Evolutionary conservation across 2,797 vertebrate genomes (phyloP), one percentile per base, ranked within the genome.

Genomic region (Chiloscyllium punctatum): DNA sequence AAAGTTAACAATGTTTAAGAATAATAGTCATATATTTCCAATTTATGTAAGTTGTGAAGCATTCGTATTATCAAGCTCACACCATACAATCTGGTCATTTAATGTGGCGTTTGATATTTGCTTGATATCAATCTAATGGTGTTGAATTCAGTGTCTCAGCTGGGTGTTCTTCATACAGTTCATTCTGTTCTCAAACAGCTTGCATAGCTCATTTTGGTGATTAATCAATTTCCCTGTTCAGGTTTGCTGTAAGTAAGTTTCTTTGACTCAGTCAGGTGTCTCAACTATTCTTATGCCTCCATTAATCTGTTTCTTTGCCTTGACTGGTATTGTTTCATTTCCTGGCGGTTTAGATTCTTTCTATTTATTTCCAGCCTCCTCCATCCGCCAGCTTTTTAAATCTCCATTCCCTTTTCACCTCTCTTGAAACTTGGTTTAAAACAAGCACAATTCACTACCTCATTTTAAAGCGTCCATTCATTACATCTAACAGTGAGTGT

Each of bases 311-410:
- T 53, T 90, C 53, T 57, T 84, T 48, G 15, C 53, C 87, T 53
- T 3, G 30, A 90, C 27, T 90, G 87, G 53, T 62, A 90, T 62
- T 90, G 87, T 90, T 90, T 53, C 87, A 62, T 57, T 90, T 90
- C 27, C 53, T 62, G 53, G 87, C 53, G 5, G 87, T 90, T 53
- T 90, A 30, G 30, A 62, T 62, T 90, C 87, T 30, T 62, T 90
- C 87, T 62, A 6, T 62, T 90, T 15, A 53, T 90, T 90, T 62
- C 53, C 51, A 62, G 15, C 51, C 30, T n/a, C 15, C 51, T 27
- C 30, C 53, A 57, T 90, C 51, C 27, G 25, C 13, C 6, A 30
- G 27, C 30, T 57, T 62, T 62, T 18, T 30, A 13, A 37, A 42
- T 23, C 74, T 13, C 5, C 72, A 77, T 9, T 77, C 30, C 86